Conservation (phyloP, 2,797 vertebrate species). For the Fratercula arctica region DNA sequence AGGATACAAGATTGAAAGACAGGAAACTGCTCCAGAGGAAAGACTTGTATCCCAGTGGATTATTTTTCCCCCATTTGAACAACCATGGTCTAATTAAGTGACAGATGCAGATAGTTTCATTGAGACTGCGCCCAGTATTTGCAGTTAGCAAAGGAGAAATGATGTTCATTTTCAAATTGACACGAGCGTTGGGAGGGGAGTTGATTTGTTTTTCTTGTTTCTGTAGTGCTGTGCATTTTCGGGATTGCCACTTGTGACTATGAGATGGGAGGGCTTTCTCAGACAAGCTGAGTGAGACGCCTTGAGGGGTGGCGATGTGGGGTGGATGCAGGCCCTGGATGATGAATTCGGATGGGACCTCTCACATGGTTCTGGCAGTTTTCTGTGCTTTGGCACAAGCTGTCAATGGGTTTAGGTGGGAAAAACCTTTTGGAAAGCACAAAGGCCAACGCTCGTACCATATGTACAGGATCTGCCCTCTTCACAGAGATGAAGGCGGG, state of each 20-base stretch:
- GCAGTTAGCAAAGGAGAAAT: not conserved
- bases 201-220: not conserved
- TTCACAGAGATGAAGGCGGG: not conserved
- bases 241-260: rapidly evolving
- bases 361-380: not conserved
- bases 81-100: not conserved
- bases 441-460: not conserved
- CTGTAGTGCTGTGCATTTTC: not conserved
- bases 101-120: not conserved
- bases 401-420: not conserved
- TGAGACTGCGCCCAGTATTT: not conserved
- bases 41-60: not conserved
- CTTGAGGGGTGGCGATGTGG: rapidly evolving
- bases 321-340: not conserved
- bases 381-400: not conserved
- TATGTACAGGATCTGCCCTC: rapidly evolving
- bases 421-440: not conserved
- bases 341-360: not conserved
- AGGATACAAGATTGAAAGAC: not conserved
- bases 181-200: not conserved
- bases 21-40: not conserved
- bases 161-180: not conserved
- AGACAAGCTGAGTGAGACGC: not conserved
- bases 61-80: not conserved
- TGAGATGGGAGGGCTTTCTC: not conserved